A percentile compares a stretch with the other conserved stretches of the same genome.
phyloP scores from a whole-genome alignment of 2,797 vertebrate genomes.

The Cuculus canorus region DNA sequence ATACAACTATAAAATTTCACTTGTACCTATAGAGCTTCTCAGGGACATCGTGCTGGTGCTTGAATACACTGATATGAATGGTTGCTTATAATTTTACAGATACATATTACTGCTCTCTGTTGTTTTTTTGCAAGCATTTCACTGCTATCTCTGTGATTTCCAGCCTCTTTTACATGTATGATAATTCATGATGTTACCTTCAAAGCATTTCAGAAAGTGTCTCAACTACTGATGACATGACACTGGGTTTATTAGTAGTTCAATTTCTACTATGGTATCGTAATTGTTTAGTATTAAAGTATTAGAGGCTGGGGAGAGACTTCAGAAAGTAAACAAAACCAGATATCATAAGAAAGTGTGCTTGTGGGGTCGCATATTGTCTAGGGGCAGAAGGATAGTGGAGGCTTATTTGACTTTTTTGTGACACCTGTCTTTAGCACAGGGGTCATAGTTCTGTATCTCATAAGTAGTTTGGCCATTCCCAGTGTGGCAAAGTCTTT shows the following conservation, averaged over 20 bases:
- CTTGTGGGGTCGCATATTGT: background rate
- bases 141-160: background rate
- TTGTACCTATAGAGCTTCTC: background rate
- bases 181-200: background rate
- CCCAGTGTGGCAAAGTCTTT: background rate
- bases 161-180: fast-evolving
- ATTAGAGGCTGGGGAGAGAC: background rate
- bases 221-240: background rate
- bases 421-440: background rate
- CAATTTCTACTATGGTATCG: background rate
- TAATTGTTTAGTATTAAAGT: background rate
- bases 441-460: background rate
- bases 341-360: background rate
- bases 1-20: background rate
- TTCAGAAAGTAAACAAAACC: background rate
- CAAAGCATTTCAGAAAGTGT: background rate
- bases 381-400: background rate
- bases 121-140: background rate
- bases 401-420: background rate
- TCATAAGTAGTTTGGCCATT: background rate
- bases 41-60: background rate
- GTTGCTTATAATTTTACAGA: background rate
- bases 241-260: background rate
- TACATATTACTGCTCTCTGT: fast-evolving
- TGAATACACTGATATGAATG: background rate